These are phyloP conservation scores for Diacarnus erythraeanus DNA, from an alignment of 37 sponge, comb jelly and placozoan species.

Conservation along the genomic window DNA sequence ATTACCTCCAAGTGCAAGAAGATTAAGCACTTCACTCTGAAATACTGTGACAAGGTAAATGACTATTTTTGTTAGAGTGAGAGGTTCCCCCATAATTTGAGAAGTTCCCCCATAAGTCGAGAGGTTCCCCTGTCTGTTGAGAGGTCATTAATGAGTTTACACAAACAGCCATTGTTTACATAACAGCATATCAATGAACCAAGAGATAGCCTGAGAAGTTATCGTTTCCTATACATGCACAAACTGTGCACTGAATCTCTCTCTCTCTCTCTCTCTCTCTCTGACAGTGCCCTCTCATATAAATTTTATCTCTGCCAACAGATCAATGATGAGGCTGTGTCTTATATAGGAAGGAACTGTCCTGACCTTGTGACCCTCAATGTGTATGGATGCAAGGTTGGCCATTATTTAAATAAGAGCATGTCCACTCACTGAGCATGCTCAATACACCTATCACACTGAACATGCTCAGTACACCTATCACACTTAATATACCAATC, in stretches of 20 bases:
- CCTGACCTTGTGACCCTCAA: constrained; percentile 31
- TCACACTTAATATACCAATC: background rate
- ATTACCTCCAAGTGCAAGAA: constrained; percentile 39
- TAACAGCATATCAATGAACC: too few species aligned
- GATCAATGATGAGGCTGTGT: constrained; percentile 59
- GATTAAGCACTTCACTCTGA: constrained; percentile 42
- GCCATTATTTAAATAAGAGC: background rate
- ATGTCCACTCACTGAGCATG: background rate
- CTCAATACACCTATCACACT: background rate
- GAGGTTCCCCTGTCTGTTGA: too few species aligned
- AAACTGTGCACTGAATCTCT: too few species aligned
- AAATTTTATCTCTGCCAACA: constrained; percentile 6
- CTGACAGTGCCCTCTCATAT: too few species aligned
- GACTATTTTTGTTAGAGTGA: too few species aligned
- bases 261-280: constrained; percentile 46
- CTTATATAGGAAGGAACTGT: constrained; percentile 46
- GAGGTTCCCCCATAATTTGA: too few species aligned
- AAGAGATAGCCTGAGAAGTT: too few species aligned
- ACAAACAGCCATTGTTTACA: too few species aligned
- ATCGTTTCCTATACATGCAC: too few species aligned
- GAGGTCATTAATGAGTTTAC: too few species aligned
- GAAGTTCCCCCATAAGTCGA: too few species aligned
- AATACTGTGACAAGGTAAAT: constrained; percentile 65
- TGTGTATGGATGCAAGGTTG: constrained; percentile 65
- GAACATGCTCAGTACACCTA: background rate